A percentile compares a stretch with the other conserved stretches of the same genome.
These are phyloP conservation scores for Cryptophagus acutangulus DNA, from an alignment of 2,888 invertebrate genomes.

Conservation along the genomic window DNA sequence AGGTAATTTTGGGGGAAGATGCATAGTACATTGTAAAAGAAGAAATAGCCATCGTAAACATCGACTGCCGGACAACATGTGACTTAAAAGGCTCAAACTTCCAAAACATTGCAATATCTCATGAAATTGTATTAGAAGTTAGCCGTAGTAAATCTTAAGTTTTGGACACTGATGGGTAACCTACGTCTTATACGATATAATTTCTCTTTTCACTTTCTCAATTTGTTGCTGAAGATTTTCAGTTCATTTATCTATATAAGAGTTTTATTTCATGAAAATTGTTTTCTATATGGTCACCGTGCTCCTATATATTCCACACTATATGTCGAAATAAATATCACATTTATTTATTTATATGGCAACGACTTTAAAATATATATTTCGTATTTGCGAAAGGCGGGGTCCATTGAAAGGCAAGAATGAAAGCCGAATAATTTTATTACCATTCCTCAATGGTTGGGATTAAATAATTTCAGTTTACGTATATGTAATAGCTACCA, in stretches of 20 bases:
- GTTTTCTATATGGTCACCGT: slow-evolving; percentile 17
- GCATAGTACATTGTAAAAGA: slow-evolving; percentile 9
- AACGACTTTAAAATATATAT: too few species aligned
- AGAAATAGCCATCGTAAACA: slow-evolving; percentile 24
- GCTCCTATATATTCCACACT: too few species aligned
- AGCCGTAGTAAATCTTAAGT: slow-evolving; percentile 31
- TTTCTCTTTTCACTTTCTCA: slow-evolving; percentile 18
- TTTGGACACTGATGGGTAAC: slow-evolving; percentile 32
- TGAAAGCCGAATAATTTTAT: slow-evolving; percentile 2
- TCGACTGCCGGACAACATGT: slow-evolving; percentile 22
- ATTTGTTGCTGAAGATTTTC: slow-evolving; percentile 25
- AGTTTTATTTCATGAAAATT: slow-evolving; percentile 26
- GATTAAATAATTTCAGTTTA: slow-evolving; percentile 27
- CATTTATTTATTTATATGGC: too few species aligned
- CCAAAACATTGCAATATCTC: slow-evolving; percentile 28
- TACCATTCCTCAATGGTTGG: slow-evolving; percentile 15
- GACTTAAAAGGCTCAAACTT: slow-evolving; percentile 28
- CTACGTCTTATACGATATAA: slow-evolving; percentile 23
- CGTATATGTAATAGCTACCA: slow-evolving; percentile 28
- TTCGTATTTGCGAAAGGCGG: slow-evolving; percentile 2
- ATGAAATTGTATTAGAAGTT: slow-evolving; percentile 36
- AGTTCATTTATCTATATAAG: slow-evolving; percentile 29
- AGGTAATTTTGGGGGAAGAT: too few species aligned
- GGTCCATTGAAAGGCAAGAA: slow-evolving; percentile 2
- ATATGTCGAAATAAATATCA: slow-evolving; percentile 27